These are phyloP conservation scores for Conus betulinus DNA, from an alignment of 1,140 invertebrate species.

Conservation along the genomic window DNA sequence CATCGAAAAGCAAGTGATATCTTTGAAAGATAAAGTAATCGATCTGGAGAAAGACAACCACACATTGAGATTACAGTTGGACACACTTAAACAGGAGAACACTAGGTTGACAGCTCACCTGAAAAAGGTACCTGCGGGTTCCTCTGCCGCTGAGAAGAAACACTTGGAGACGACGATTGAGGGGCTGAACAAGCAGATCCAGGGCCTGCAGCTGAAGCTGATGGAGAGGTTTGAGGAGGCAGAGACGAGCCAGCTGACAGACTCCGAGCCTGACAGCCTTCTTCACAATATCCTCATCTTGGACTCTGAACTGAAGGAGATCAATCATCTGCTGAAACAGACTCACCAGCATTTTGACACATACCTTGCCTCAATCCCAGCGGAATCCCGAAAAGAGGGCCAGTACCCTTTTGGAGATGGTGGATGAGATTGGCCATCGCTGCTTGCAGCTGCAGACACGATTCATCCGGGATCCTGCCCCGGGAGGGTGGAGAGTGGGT, in stretches of 20 bases:
- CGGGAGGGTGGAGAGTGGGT: not conserved
- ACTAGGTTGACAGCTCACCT: conserved; percentile 55
- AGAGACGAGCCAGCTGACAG: conserved; percentile 6
- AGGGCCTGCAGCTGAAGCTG: conserved; percentile 50
- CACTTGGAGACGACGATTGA: conserved; percentile 54
- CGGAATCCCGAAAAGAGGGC: conserved; percentile 46
- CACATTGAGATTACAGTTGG: conserved; percentile 57
- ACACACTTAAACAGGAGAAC: conserved; percentile 63
- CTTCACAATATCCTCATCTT: conserved; percentile 60
- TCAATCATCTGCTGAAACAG: conserved; percentile 54
- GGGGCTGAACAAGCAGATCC: conserved; percentile 58
- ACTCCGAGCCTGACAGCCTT: conserved; percentile 49
- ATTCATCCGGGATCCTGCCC: conserved; percentile 55
- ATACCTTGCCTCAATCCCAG: conserved; percentile 49
- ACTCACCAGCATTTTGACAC: conserved; percentile 55
- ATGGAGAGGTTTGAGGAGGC: conserved; percentile 43
- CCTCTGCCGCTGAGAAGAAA: conserved; percentile 51
- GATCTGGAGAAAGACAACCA: conserved; percentile 61
- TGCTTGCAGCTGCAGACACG: conserved; percentile 62
- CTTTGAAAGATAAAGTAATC: conserved; percentile 54
- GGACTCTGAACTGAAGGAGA: conserved; percentile 62
- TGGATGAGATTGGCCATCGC: conserved; percentile 59
- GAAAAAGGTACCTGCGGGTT: conserved; percentile 39
- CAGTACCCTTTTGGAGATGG: conserved; percentile 48
- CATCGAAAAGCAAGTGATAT: conserved; percentile 56